These are phyloP conservation scores for Drosophila pseudoananassae DNA, from an alignment of 1,140 invertebrate genomes.

Conservation along the genomic window DNA sequence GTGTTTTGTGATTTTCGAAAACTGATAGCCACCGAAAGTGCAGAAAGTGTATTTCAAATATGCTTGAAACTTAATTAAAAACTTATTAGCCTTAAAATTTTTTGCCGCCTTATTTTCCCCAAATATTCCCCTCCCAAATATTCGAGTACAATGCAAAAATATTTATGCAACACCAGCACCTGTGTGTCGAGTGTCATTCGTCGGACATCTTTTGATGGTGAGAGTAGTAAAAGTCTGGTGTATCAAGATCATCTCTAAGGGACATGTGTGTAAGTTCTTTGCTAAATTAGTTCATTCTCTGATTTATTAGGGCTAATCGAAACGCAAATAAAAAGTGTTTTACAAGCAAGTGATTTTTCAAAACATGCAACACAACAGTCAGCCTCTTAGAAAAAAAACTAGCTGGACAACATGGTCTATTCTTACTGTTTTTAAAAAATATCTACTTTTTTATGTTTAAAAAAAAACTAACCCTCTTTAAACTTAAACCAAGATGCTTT, in stretches of 20 bases:
- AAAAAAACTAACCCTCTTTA: not conserved
- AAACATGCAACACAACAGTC: conserved; percentile 1
- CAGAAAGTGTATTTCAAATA: not conserved
- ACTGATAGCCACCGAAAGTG: not conserved
- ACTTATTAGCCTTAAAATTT: conserved; percentile 21
- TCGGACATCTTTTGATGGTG: conserved; percentile 25
- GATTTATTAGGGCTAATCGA: too few species aligned
- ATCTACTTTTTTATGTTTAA: not conserved
- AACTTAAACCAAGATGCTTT: too few species aligned
- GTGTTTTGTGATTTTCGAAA: too few species aligned
- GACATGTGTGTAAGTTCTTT: not conserved
- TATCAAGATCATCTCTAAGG: conserved; percentile 22
- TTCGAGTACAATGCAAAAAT: conserved; percentile 21
- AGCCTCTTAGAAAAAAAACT: not conserved
- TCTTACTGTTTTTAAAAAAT: too few species aligned
- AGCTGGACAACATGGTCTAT: too few species aligned
- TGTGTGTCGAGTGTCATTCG: conserved; percentile 40
- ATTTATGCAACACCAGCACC: conserved; percentile 38
- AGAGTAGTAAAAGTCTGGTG: conserved; percentile 11
- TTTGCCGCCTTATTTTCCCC: conserved; percentile 9
- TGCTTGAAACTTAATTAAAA: conserved; percentile 1
- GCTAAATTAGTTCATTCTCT: not conserved
- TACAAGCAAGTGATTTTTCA: too few species aligned
- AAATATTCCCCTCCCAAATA: not conserved
- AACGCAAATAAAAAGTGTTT: too few species aligned